Percentiles rank a stretch among this genome's conserved stretches.
These are phyloP conservation scores for Petrolisthes cinctipes DNA, from an alignment of 2,888 invertebrate species.

Conservation along the genomic window DNA sequence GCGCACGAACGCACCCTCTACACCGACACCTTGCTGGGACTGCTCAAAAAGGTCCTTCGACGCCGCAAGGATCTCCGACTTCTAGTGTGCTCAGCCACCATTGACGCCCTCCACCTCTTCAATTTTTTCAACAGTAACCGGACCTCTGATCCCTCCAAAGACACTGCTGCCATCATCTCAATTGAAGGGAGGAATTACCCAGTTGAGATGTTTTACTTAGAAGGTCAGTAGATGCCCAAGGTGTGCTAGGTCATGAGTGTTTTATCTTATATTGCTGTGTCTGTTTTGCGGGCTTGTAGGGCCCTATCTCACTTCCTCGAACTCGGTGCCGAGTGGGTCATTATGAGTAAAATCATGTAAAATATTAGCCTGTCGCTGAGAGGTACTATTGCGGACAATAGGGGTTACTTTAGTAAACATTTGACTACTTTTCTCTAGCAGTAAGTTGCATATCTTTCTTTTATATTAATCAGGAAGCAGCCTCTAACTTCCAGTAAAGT, in stretches of 20 bases:
- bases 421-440: no score
- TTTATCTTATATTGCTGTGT: neutral
- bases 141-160: slow-evolving; percentile 70
- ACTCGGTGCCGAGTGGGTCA: no score
- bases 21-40: slow-evolving; percentile 93
- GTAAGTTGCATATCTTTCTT: no score
- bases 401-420: no score
- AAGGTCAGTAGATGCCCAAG: slow-evolving; percentile 72
- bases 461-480: no score
- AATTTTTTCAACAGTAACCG: slow-evolving; percentile 80
- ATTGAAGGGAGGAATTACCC: slow-evolving; percentile 91
- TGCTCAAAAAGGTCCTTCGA: slow-evolving; percentile 90
- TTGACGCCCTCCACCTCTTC: slow-evolving; percentile 88
- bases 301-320: no score
- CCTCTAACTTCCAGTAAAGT: no score
- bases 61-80: slow-evolving; percentile 85
- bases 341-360: no score
- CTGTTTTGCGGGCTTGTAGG: neutral
- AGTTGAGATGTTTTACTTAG: slow-evolving; percentile 85
- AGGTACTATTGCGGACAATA: no score
- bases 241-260: neutral
- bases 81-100: slow-evolving; percentile 93
- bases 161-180: slow-evolving; percentile 76
- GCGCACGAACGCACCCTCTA: slow-evolving; percentile 94
- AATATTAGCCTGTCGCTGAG: no score